A percentile compares a stretch with the other conserved stretches of the same genome.
Conservation (phyloP, 1,140 invertebrate genomes). For the Drosophila lacertosa region DNA sequence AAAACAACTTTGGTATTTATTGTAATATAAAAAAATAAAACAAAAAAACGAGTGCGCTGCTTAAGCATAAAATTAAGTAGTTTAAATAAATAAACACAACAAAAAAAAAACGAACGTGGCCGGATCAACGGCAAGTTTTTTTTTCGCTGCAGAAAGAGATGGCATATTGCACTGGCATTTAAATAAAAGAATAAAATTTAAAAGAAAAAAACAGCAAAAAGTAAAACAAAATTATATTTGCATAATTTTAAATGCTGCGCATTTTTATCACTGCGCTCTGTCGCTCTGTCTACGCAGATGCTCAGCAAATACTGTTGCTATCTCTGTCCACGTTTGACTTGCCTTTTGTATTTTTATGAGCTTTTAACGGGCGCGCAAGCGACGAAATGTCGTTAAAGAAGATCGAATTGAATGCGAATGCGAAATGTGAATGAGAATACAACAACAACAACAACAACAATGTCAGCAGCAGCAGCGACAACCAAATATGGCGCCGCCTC, state of each 20-base stretch:
- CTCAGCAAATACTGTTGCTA: slow-evolving; percentile 1
- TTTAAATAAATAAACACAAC: slow-evolving; percentile 75
- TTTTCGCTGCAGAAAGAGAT: slow-evolving; percentile 24
- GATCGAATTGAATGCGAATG: slow-evolving; percentile 69
- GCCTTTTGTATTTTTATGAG: slow-evolving; percentile 45
- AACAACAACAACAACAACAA: slow-evolving; percentile 17
- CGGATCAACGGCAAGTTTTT: slow-evolving; percentile 44
- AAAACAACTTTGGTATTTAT: slow-evolving; percentile 64
- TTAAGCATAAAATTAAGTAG: slow-evolving; percentile 81
- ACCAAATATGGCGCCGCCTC: slow-evolving; percentile 68
- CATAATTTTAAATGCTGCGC: slow-evolving; percentile 35
- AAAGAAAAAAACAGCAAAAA: slow-evolving; percentile 5
- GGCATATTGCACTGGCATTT: slow-evolving; percentile 58
- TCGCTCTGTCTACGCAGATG: not conserved
- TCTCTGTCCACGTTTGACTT: slow-evolving; percentile 29
- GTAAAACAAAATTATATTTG: slow-evolving; percentile 10
- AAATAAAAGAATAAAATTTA: slow-evolving; percentile 25
- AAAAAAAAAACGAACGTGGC: slow-evolving; percentile 30
- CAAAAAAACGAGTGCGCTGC: slow-evolving; percentile 62
- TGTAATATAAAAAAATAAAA: slow-evolving; percentile 44
- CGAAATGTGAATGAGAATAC: slow-evolving; percentile 62
- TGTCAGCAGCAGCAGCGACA: slow-evolving; percentile 32
- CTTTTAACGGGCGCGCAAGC: slow-evolving; percentile 47
- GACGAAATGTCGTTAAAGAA: slow-evolving; percentile 70
- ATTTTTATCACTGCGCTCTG: slow-evolving; percentile 23